Conservation (phyloP, 2,113 vertebrate species). For the Cyanistes caeruleus region DNA sequence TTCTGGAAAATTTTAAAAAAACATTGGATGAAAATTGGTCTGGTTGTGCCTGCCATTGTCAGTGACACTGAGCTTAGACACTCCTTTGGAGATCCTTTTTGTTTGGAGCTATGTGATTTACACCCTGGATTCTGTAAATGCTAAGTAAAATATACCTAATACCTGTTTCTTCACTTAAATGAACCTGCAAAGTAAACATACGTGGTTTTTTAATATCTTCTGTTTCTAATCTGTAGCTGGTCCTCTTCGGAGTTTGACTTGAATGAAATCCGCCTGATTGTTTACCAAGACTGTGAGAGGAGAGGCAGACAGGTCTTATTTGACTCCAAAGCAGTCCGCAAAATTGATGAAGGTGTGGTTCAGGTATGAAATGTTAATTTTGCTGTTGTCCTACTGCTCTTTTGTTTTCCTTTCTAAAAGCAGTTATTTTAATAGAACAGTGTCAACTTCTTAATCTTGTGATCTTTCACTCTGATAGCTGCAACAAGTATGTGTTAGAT, state of each 20-base stretch:
- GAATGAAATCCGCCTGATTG: slow-evolving; percentile 86
- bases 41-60: background rate
- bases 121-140: background rate
- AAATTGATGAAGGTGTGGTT: slow-evolving; percentile 70
- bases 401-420: background rate
- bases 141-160: background rate
- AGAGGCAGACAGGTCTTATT: slow-evolving; percentile 88
- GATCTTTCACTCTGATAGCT: background rate
- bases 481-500: background rate
- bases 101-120: background rate
- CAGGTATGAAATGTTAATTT: slow-evolving; percentile 73
- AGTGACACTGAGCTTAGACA: background rate
- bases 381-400: background rate
- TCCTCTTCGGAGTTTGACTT: slow-evolving; percentile 83
- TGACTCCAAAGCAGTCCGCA: slow-evolving; percentile 86
- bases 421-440: background rate
- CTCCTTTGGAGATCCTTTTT: background rate
- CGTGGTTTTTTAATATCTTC: background rate
- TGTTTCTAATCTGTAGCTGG: slow-evolving; percentile 77
- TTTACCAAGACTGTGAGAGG: slow-evolving; percentile 90
- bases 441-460: background rate
- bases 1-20: background rate
- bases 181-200: background rate
- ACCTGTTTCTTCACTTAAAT: background rate
- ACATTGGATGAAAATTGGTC: background rate